Evolutionary conservation across 2,888 invertebrate genomes (phyloP).

Genomic region (Melitaea athalia): DNA sequence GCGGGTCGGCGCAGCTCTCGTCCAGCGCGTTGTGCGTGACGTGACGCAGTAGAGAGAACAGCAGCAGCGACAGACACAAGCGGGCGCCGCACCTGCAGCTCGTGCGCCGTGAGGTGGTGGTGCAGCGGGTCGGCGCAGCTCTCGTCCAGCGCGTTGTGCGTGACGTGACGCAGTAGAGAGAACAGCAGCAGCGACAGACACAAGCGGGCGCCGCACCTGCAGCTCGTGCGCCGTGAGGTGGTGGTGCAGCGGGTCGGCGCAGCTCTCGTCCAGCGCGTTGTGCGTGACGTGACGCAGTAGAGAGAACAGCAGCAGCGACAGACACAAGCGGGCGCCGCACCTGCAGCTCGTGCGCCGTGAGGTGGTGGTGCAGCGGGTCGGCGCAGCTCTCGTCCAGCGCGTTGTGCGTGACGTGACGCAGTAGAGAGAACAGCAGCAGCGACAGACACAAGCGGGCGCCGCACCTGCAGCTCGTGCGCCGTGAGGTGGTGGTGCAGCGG

Average conservation of each 20-base stretch:
- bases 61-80: too few relatives aligned
- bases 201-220: not conserved
- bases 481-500: conserved; percentile 1
- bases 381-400: not conserved
- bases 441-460: not conserved
- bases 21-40: not conserved
- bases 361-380: conserved; percentile 1
- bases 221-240: not conserved
- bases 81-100: not conserved
- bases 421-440: not conserved
- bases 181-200: too few relatives aligned
- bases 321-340: not conserved
- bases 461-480: not conserved
- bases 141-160: not conserved
- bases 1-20: conserved; percentile 1
- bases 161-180: not conserved
- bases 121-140: conserved; percentile 1
- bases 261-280: not conserved
- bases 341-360: not conserved
- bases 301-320: too few relatives aligned
- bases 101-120: not conserved
- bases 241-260: conserved; percentile 1
- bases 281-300: not conserved
- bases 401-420: not conserved
- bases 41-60: not conserved